Percentiles rank a stretch among this genome's conserved stretches.
Conservation (phyloP, 2,888 invertebrate species). For the Drosophila suboccidentalis region DNA sequence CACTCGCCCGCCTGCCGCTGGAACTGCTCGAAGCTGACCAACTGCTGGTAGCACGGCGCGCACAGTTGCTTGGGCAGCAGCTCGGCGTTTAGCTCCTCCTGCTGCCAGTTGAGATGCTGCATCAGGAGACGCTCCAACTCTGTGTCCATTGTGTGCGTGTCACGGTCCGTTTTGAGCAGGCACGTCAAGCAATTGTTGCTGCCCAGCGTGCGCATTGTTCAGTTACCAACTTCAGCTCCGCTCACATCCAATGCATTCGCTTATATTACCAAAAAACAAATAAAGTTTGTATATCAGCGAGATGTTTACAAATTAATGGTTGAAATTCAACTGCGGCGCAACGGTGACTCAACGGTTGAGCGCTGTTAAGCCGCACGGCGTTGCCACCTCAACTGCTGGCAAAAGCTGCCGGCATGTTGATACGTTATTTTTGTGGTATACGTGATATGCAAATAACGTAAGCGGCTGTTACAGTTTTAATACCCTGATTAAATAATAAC, state of each 20-base stretch:
- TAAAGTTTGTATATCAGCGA: not conserved
- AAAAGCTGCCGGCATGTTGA: constrained; percentile 4
- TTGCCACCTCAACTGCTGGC: constrained; percentile 29
- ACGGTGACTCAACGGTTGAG: constrained; percentile 33
- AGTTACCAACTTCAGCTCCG: not conserved
- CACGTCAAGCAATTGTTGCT: constrained; percentile 74
- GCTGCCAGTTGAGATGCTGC: constrained; percentile 48
- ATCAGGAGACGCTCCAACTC: constrained; percentile 55
- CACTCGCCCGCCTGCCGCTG: constrained; percentile 60
- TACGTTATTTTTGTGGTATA: not conserved
- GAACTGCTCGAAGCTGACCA: constrained; percentile 65
- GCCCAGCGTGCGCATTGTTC: constrained; percentile 29
- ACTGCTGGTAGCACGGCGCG: constrained; percentile 53
- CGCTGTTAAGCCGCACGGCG: not conserved
- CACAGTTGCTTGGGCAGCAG: constrained; percentile 69
- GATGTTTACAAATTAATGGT: not conserved
- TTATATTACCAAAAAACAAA: not conserved
- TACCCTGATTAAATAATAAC: too few species aligned
- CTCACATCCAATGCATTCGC: not conserved
- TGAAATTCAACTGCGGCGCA: constrained; percentile 12
- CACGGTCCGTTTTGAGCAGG: constrained; percentile 53
- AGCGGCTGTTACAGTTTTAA: not conserved
- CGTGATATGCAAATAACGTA: not conserved
- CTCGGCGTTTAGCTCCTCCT: constrained; percentile 18
- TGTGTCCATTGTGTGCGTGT: constrained; percentile 30